A percentile compares a stretch with the other conserved stretches of the same genome.
phyloP scores from a whole-genome alignment of 2,888 invertebrate species.

The Automeris io region DNA sequence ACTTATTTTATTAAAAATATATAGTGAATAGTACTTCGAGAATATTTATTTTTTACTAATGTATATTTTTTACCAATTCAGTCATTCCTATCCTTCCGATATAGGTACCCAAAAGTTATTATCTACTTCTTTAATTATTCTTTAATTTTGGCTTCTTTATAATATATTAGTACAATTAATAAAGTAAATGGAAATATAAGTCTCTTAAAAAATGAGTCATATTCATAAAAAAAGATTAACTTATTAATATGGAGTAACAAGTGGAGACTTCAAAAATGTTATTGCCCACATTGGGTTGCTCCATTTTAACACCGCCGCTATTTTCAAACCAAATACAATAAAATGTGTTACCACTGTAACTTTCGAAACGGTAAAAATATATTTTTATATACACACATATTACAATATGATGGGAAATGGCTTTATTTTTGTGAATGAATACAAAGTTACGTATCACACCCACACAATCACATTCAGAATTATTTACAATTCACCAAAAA shows the following conservation, averaged over 20 bases:
- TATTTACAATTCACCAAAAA: constrained; percentile 6
- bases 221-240: not conserved
- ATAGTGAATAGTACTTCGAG: no score
- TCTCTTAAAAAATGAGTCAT: not conserved
- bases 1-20: no score
- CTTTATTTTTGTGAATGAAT: constrained; percentile 54
- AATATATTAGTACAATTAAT: no score
- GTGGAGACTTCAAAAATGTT: constrained; percentile 20
- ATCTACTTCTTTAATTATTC: no score
- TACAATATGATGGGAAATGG: constrained; percentile 51
- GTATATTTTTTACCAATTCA: no score
- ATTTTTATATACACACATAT: constrained; percentile 45
- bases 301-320: constrained; percentile 17
- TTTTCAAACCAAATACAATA: constrained; percentile 32
- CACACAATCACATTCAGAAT: constrained; percentile 27
- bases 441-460: constrained; percentile 47
- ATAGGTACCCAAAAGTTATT: no score
- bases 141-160: no score
- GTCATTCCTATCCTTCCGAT: no score
- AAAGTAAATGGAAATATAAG: not conserved
- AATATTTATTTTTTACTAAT: no score
- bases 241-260: constrained; percentile 20
- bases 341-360: constrained; percentile 22
- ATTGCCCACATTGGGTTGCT: constrained; percentile 13
- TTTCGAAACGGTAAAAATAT: constrained; percentile 34